These are phyloP conservation scores for Astyanax mexicanus DNA, from an alignment of 2,797 vertebrate genomes.

Conservation along the genomic window DNA sequence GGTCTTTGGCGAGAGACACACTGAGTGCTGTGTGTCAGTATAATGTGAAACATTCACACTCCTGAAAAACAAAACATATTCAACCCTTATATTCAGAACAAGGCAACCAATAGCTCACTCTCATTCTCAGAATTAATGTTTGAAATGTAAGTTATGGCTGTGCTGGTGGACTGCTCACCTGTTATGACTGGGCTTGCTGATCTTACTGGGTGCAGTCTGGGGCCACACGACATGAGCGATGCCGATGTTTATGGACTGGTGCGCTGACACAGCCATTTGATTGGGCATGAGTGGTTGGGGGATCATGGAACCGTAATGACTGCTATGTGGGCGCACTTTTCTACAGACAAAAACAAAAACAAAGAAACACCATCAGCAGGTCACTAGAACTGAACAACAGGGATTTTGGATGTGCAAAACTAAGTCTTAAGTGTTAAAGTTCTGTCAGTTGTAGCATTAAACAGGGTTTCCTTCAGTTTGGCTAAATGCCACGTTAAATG, in stretches of 20 bases:
- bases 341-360: conserved; percentile 67
- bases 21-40: conserved; percentile 81
- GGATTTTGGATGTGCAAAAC: too few species aligned
- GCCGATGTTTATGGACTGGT: conserved; percentile 94
- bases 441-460: too few species aligned
- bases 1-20: conserved; percentile 88
- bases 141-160: neutral
- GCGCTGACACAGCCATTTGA: conserved; percentile 91
- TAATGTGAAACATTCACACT: conserved; percentile 86
- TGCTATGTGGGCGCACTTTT: conserved; percentile 87
- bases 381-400: neutral
- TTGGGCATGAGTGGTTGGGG: conserved; percentile 90
- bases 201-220: conserved; percentile 87
- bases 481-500: neutral
- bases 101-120: too few species aligned
- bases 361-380: neutral
- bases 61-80: conserved; percentile 53
- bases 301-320: conserved; percentile 89
- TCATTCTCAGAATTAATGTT: neutral
- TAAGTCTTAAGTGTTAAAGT: too few species aligned
- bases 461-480: neutral
- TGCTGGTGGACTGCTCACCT: conserved; percentile 71
- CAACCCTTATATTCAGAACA: too few species aligned
- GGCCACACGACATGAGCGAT: conserved; percentile 97
- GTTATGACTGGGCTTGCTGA: conserved; percentile 90